Base-by-base conservation (phyloP, 2,888 invertebrate species). In the Thera obeliscata region DNA sequence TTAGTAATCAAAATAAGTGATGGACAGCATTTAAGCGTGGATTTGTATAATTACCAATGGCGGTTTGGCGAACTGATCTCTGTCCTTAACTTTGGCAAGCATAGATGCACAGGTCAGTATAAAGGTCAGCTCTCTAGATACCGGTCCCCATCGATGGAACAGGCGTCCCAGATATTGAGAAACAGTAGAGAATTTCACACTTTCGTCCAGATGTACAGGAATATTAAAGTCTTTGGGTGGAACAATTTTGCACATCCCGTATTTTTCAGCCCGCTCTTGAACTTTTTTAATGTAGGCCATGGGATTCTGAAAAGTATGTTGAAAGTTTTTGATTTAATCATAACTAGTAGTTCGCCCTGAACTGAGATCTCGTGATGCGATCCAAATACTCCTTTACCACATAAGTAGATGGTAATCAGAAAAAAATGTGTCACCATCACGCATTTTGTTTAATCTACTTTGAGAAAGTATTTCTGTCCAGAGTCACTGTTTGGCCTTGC, bases 91-190 rank as follows among this genome's bases (percentile, higher is more conserved):
- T 35, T 95, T 68, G 98, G 55, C 50, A 3, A 60, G 49, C 48
- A 12, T 62, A 0, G 62, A 12, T 3, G 60, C 90, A 85, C 97
- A 96, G 76, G 97, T 76, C 95, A 96, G 59, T 1, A 99, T 98
- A 6, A 97, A 97, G 84, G 96, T 96, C 83, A 98, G 94, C 85
- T 98, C 97, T 74, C 96, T 95, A 0, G 97, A 96, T 76, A 97
- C 97, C 0, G 97, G 96, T 0, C 98, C 98, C 98, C 98, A 98
- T 46, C 98, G 95, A 77, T 96, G 95, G 77, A 96, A 94, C 95
- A 98, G 96, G 73, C 97, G 97, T 78, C 98, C 96, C 1, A 98
- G 96, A 79, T 98, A 98, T 82, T 99, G 99, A 87, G 98, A 97
- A 73, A 97, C 96, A 0, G 97, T 97, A 0, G 96, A 96, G 80